Evolutionary conservation across 2,888 invertebrate species (phyloP).

Genomic region (Cynaeus angustus): DNA sequence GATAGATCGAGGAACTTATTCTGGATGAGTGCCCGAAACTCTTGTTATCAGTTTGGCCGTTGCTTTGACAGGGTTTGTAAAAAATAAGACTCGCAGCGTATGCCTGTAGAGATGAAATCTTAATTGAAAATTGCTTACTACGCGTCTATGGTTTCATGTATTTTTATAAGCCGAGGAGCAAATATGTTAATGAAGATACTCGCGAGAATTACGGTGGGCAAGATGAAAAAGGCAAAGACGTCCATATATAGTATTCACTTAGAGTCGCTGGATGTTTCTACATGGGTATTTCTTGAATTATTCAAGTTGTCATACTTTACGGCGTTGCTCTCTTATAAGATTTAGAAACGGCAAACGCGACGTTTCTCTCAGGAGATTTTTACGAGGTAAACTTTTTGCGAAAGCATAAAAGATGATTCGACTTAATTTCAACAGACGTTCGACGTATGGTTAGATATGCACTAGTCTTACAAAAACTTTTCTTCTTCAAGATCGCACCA

Average conservation of each 20-base stretch:
- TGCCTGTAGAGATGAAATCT: conserved; percentile 49
- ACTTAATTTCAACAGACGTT: conserved; percentile 55
- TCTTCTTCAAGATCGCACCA: conserved; percentile 41
- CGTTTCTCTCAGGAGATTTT: conserved; percentile 58
- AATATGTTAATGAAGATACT: conserved; percentile 56
- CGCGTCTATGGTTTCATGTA: conserved; percentile 50
- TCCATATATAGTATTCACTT: conserved; percentile 42
- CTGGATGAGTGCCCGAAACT: conserved; percentile 12
- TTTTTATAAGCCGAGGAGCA: conserved; percentile 51
- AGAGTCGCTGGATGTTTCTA: conserved; percentile 53
- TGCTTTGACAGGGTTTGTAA: conserved; percentile 10
- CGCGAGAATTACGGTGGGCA: conserved; percentile 51
- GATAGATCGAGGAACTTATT: conserved; percentile 2
- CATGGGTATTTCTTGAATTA: conserved; percentile 59
- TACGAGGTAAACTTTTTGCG: conserved; percentile 58
- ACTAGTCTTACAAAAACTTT: background rate
- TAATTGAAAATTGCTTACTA: conserved; percentile 53
- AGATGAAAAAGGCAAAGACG: conserved; percentile 34
- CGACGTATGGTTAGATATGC: conserved; percentile 44
- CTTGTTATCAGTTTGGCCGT: conserved; percentile 31
- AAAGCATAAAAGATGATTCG: conserved; percentile 58
- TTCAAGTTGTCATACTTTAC: conserved; percentile 65
- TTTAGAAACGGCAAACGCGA: conserved; percentile 61
- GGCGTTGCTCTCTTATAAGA: conserved; percentile 60
- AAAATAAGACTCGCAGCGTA: conserved; percentile 17